Base-by-base conservation (phyloP, 2,113 vertebrate genomes). In the Pedetes capensis region DNA sequence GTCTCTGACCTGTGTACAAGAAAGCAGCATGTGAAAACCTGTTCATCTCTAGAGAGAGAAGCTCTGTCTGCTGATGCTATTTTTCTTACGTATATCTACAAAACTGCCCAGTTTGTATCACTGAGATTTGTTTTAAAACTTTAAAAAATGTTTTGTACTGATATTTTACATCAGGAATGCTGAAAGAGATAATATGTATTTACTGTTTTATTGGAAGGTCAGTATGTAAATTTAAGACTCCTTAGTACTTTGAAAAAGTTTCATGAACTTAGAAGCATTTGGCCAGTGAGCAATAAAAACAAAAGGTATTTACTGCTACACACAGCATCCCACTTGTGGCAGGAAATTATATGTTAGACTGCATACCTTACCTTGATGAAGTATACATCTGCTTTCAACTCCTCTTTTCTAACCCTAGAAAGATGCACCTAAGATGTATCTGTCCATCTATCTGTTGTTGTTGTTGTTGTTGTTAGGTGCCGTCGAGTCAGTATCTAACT, bases 21-120 rank as follows among this genome's bases (percentile, higher is more conserved):
- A 91, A 96, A 94, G 88, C 78, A 97, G 84, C 80, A 87, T 93
- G 74, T 87, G 80, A 93, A 93, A 95, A 95, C 74, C 69, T 94
- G 87, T 37, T 80, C 78, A 27, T 63, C 42, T 53, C 53, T 61
- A 76, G 57, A 64, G 82, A 94, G 68, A 87, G 53, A n/a, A 93
- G 66, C 13, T 18, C 39, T 83, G 63, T 37, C 93, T 93, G 59
- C 69, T 84, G 82, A 95, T 89, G 59, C 87, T 94, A 59, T 64
- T 91, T 64, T 91, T 92, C 23, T 87, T 74, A 63, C 13, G 37
- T 23, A 68, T 6, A 74, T 42, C 44, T 95, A 9, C 80, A 78
- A 82, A 88, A 88, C 64, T 78, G 49, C 79, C 57, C 55, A 64
- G 49, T 55, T 71, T 91, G 23, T 75, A 82, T 80, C 89, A n/a